Evolutionary conservation across 2,797 vertebrate species (phyloP), one percentile per base, ranked within the genome.

Genomic region (Harpagifer antarcticus): DNA sequence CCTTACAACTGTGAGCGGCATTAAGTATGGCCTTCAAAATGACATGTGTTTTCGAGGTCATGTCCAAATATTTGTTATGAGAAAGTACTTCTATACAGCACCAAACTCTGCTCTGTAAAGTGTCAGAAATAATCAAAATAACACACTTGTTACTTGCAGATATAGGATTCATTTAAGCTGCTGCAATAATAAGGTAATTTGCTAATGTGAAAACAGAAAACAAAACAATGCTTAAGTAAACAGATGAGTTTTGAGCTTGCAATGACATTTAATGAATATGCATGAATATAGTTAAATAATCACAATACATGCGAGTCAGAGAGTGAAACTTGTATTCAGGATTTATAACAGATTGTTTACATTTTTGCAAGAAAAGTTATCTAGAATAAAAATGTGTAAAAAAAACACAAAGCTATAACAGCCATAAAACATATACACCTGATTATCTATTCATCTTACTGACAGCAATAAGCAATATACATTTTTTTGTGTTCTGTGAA

Each of bases 221-320:
- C 17, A 61, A 68, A 69, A 57, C 47, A 49, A 55, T 54, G 31
- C 11, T 48, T 45, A 5, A 44, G 20, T 27, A 42, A 45, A 69
- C 27, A 60, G 9, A 58, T 10, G 20, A 60, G 65, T 13, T 52
- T 68, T 14, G 70, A 62, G 67, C 47, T 62, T 45, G 23, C 42
- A 40, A 33, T 1, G 13, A 53, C 17, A 60, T 42, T 52, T 68
- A 86, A 88, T 86, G 88, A 89, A 89, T 88, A 89, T 72, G 55
- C 45, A 73, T 72, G 10, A n/a, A 63, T 70, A 54, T 8, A 60
- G 31, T 59, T 63, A 63, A 67, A 78, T 62, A 55, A 68, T 54
- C 12, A 74, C 66, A 70, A 47, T 49, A 58, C 9, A 62, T 45
- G 68, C 20, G 3, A 37, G 60, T 56, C 48, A 47, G 20, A 42